phyloP scores from a whole-genome alignment of 2,797 vertebrate genomes.

The Gallinago stenura region DNA sequence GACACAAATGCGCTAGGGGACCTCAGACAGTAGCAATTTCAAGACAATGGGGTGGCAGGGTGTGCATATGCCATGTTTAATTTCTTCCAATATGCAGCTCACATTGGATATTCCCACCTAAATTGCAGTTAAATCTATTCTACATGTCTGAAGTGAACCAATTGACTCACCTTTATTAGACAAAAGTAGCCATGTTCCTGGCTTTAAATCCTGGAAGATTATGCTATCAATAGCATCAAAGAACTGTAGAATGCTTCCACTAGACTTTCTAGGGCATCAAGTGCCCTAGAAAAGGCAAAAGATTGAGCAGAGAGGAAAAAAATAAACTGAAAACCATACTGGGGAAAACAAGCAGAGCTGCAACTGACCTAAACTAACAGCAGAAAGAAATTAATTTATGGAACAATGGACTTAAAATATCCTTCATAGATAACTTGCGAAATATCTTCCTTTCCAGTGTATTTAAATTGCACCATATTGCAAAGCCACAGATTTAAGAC shows the following conservation, averaged over 20 bases:
- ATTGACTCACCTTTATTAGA: not conserved
- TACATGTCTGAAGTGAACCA: not conserved
- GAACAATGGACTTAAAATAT: not conserved
- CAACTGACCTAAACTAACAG: not conserved
- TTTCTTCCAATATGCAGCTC: not conserved
- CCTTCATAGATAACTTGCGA: not conserved
- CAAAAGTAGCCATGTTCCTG: not conserved
- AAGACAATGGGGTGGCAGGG: not conserved
- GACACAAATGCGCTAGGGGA: not conserved
- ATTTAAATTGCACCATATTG: not conserved
- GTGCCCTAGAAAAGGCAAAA: not conserved
- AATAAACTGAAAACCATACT: not conserved
- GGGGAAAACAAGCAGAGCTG: not conserved
- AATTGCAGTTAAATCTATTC: not conserved
- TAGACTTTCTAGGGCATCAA: not conserved
- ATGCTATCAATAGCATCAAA: not conserved
- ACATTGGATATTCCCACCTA: not conserved
- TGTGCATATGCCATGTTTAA: not conserved
- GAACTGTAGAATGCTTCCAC: not conserved
- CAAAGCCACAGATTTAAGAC: conserved; percentile 30
- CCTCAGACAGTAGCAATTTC: not conserved
- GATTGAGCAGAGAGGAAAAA: not conserved
- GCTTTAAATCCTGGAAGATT: not conserved
- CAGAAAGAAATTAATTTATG: not conserved
- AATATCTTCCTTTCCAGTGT: conserved; percentile 4